phyloP scores from a whole-genome alignment of 2,888 invertebrate genomes.

The Achlya flavicornis region DNA sequence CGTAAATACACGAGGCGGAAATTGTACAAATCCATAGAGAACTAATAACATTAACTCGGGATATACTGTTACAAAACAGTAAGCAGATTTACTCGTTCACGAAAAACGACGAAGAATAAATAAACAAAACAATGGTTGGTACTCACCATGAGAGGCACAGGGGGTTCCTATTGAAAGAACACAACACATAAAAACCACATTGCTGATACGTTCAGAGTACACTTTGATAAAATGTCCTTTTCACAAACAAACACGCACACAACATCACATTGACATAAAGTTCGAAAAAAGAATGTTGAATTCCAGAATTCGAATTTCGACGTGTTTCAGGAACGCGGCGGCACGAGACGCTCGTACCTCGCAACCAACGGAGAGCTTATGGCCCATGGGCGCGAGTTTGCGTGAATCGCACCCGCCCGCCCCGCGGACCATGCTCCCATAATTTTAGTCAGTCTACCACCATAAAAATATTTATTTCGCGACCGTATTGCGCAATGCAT shows the following conservation, averaged over 20 bases:
- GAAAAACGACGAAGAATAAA: constrained; percentile 12
- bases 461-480: constrained; percentile 73
- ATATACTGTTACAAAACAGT: constrained; percentile 14
- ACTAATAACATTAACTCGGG: constrained; percentile 17
- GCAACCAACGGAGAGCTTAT: constrained; percentile 58
- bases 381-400: constrained; percentile 43
- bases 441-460: constrained; percentile 56
- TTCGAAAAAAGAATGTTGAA: constrained; percentile 8
- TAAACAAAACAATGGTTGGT: constrained; percentile 14
- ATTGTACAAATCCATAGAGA: constrained; percentile 6
- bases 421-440: constrained; percentile 49
- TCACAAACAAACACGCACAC: constrained; percentile 30
- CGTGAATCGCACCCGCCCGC: constrained; percentile 44
- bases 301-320: constrained; percentile 22
- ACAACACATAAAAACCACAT: constrained; percentile 34
- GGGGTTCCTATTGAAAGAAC: constrained; percentile 32
- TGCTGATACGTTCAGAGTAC: constrained; percentile 12
- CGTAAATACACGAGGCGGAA: constrained; percentile 10
- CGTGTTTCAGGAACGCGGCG: constrained; percentile 6
- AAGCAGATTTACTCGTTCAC: constrained; percentile 17
- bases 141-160: constrained; percentile 42
- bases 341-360: constrained; percentile 48
- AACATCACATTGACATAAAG: constrained; percentile 26
- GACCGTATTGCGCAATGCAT: constrained; percentile 74
- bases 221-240: constrained; percentile 32